A percentile compares a stretch with the other conserved stretches of the same genome.
Evolutionary conservation across 2,113 vertebrate genomes (phyloP).

Genomic region (Regulus satrapa): DNA sequence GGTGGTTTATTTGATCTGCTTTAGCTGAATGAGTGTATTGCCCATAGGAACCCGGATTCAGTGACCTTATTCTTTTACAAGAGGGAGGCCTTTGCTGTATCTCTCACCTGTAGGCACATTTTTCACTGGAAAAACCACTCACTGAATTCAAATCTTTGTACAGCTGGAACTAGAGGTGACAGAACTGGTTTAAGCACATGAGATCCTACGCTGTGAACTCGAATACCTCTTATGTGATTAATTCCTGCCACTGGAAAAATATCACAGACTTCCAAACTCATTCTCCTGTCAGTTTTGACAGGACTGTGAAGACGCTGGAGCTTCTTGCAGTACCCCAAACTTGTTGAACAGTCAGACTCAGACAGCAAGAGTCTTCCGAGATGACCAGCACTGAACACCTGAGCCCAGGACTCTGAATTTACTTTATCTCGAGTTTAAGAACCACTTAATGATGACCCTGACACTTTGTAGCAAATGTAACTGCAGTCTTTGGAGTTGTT

Average conservation of each 20-base stretch:
- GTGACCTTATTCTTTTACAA: background rate
- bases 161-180: background rate
- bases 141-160: background rate
- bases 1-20: background rate
- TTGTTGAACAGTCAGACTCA: background rate
- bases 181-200: background rate
- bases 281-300: background rate
- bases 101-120: background rate
- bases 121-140: background rate
- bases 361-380: background rate
- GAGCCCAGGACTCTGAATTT: background rate
- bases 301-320: background rate
- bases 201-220: background rate
- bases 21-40: background rate
- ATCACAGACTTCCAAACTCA: background rate
- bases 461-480: background rate
- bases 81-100: background rate
- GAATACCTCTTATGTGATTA: background rate
- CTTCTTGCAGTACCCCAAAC: background rate
- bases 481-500: background rate
- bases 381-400: background rate
- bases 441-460: background rate
- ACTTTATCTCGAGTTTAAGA: background rate
- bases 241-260: background rate
- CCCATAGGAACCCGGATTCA: background rate